Conservation (phyloP, 2,888 invertebrate species). For the Eupithecia abbreviata region DNA sequence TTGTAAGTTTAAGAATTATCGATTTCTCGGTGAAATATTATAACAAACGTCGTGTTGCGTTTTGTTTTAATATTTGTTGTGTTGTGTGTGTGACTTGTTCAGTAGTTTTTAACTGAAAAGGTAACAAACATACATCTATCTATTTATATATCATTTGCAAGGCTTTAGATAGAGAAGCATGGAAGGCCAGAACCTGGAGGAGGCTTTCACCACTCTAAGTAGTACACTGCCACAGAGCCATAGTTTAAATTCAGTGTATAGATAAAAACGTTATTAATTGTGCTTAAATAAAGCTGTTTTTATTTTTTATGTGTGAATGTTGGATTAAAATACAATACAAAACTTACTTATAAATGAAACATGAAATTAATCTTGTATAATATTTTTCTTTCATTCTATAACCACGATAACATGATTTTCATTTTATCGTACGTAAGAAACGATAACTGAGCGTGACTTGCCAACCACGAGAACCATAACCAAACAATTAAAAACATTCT, state of each 20-base stretch:
- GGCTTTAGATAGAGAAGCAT: too few relatives aligned
- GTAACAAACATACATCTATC: not conserved
- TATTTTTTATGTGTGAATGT: not conserved
- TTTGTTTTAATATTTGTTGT: too few relatives aligned
- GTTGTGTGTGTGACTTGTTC: not conserved
- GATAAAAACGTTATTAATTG: too few relatives aligned
- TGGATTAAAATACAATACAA: not conserved
- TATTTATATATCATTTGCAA: not conserved
- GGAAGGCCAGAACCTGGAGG: too few relatives aligned
- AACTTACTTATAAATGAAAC: not conserved
- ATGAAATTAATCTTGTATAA: not conserved
- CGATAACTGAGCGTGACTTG: conserved; percentile 27
- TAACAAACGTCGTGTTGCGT: too few relatives aligned
- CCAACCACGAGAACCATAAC: conserved; percentile 27
- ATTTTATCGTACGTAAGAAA: conserved; percentile 13
- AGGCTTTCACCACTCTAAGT: too few relatives aligned
- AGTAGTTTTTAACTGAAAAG: not conserved
- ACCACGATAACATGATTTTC: not conserved
- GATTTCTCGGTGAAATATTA: not conserved
- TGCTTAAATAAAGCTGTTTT: too few relatives aligned
- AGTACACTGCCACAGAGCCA: too few relatives aligned
- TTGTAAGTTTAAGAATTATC: not conserved
- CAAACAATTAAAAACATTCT: conserved; percentile 16
- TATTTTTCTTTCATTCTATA: not conserved
- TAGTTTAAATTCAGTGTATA: too few relatives aligned